phyloP scores from a whole-genome alignment of 1,140 invertebrate species.

The Heterodera schachtii region DNA sequence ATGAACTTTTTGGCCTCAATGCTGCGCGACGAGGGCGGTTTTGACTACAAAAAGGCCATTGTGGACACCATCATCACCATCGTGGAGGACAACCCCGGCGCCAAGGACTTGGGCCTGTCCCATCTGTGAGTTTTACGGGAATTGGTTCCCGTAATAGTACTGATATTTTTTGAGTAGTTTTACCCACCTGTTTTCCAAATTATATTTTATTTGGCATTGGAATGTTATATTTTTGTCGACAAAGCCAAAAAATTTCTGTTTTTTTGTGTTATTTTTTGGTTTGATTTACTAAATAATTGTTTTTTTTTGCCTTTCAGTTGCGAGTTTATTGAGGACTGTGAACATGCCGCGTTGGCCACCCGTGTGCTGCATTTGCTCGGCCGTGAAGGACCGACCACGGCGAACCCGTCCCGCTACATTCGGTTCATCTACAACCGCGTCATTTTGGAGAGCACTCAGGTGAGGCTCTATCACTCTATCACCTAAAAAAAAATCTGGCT shows the following conservation, averaged over 20 bases:
- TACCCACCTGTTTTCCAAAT: too few relatives aligned
- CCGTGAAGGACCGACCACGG: slow-evolving; percentile 90
- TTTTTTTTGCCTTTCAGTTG: slow-evolving; percentile 66
- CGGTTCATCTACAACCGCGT: slow-evolving; percentile 98
- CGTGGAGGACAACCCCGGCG: slow-evolving; percentile 92
- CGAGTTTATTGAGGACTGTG: too few relatives aligned
- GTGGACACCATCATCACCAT: slow-evolving; percentile 96
- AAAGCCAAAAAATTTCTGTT: too few relatives aligned
- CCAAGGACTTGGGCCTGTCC: slow-evolving; percentile 89
- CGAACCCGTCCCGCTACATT: slow-evolving; percentile 91
- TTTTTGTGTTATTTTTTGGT: too few relatives aligned
- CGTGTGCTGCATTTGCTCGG: slow-evolving; percentile 94
- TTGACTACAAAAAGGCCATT: slow-evolving; percentile 97
- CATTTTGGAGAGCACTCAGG: slow-evolving; percentile 90
- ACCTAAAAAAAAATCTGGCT: too few relatives aligned
- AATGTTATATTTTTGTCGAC: too few relatives aligned
- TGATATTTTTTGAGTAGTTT: too few relatives aligned
- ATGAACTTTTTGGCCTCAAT: slow-evolving; percentile 95
- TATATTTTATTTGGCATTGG: too few relatives aligned
- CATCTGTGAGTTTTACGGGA: slow-evolving; percentile 74
- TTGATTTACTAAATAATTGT: too few relatives aligned
- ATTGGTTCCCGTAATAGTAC: too few relatives aligned
- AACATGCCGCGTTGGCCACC: slow-evolving; percentile 73
- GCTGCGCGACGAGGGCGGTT: slow-evolving; percentile 93
- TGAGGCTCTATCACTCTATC: slow-evolving; percentile 72